These are phyloP conservation scores for Drosophila atripex DNA, from an alignment of 2,888 invertebrate genomes.

Conservation along the genomic window DNA sequence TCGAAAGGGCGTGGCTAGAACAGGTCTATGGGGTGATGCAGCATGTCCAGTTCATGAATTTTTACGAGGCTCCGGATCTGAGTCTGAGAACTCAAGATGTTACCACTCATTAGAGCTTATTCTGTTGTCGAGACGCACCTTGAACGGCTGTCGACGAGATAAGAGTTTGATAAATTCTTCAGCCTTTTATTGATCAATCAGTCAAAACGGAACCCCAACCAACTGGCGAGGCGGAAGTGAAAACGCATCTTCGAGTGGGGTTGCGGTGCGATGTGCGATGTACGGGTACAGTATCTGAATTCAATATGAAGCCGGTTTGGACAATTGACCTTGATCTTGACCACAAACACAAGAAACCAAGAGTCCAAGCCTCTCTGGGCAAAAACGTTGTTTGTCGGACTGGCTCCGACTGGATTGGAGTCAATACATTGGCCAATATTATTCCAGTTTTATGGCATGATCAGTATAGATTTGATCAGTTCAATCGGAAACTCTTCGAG, in stretches of 20 bases:
- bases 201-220: conserved; percentile 62
- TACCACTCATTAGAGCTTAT: conserved; percentile 42
- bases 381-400: conserved; percentile 13
- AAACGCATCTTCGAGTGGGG: conserved; percentile 52
- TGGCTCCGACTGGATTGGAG: conserved; percentile 23
- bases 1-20: conserved; percentile 61
- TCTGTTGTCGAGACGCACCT: conserved; percentile 55
- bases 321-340: conserved; percentile 76
- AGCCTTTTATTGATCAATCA: conserved; percentile 72
- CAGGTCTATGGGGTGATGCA: conserved; percentile 58
- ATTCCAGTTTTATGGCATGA: conserved; percentile 40
- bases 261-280: conserved; percentile 14
- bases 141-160: conserved; percentile 48
- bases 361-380: conserved; percentile 23
- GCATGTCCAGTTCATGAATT: conserved; percentile 58
- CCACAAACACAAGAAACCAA: conserved; percentile 59
- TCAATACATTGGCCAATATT: conserved; percentile 17
- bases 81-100: conserved; percentile 23
- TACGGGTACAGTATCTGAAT: conserved; percentile 53
- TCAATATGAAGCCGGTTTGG: conserved; percentile 60
- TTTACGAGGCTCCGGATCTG: conserved; percentile 25
- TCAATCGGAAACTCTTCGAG: neutral
- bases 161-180: conserved; percentile 51
- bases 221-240: conserved; percentile 61
- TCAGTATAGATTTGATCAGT: conserved; percentile 23